These are phyloP conservation scores for Synanthedon myopaeformis DNA, from an alignment of 2,888 invertebrate genomes.

Conservation along the genomic window DNA sequence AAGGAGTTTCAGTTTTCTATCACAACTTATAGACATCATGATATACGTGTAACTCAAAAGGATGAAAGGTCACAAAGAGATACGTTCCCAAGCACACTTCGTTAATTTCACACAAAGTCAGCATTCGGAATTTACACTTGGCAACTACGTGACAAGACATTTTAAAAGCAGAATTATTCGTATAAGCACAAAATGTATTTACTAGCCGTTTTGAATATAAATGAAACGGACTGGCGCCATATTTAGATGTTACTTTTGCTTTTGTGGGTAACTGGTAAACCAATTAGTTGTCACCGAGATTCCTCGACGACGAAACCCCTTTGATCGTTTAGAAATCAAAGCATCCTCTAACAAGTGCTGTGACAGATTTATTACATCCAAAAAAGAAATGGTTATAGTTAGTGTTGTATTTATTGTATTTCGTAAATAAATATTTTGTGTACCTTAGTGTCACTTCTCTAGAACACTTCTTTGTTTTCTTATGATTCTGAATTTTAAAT, in stretches of 20 bases:
- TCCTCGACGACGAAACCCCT: slow-evolving; percentile 37
- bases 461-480: too few relatives aligned
- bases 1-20: too few relatives aligned
- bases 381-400: slow-evolving; percentile 38
- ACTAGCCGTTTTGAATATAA: slow-evolving; percentile 2
- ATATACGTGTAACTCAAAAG: slow-evolving; percentile 1
- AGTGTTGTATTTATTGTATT: slow-evolving; percentile 2
- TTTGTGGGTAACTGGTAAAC: slow-evolving; percentile 45
- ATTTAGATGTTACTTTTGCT: slow-evolving; percentile 32
- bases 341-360: slow-evolving; percentile 52
- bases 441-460: neutral
- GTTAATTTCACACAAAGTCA: slow-evolving; percentile 17
- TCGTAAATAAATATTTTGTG: neutral
- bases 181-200: slow-evolving; percentile 7
- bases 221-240: slow-evolving; percentile 13
- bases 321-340: slow-evolving; percentile 60
- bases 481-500: too few relatives aligned
- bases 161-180: slow-evolving; percentile 42
- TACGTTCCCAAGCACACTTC: slow-evolving; percentile 3
- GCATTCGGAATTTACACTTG: slow-evolving; percentile 26
- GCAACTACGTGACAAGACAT: slow-evolving; percentile 44
- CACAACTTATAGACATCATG: too few relatives aligned
- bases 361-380: slow-evolving; percentile 57
- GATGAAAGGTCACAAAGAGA: neutral
- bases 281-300: slow-evolving; percentile 56